phyloP scores from a whole-genome alignment of 1,140 invertebrate species.

The Trachymyrmex cornetzi region DNA sequence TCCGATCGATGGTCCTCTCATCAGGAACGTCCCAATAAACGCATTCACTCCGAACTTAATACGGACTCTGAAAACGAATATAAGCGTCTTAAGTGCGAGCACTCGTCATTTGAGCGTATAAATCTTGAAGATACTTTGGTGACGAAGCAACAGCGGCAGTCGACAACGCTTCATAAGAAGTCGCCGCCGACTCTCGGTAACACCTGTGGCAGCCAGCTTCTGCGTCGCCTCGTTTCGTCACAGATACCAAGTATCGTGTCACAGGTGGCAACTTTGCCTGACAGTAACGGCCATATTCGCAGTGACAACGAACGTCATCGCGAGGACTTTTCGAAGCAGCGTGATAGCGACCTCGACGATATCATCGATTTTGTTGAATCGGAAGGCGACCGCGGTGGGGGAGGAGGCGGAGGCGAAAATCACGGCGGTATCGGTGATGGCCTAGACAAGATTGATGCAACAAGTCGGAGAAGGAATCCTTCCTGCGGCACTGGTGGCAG shows the following conservation, averaged over 20 bases:
- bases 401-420: constrained; percentile 70
- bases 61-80: constrained; percentile 63
- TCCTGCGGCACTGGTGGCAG: constrained; percentile 84
- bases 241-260: constrained; percentile 63
- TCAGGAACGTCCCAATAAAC: constrained; percentile 76
- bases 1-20: constrained; percentile 58
- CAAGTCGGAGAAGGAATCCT: constrained; percentile 31
- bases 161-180: constrained; percentile 46
- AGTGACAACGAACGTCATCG: neutral
- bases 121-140: constrained; percentile 33
- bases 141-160: constrained; percentile 31
- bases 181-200: constrained; percentile 9
- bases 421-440: constrained; percentile 77
- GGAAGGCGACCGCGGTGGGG: constrained; percentile 66
- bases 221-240: constrained; percentile 87
- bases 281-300: constrained; percentile 2
- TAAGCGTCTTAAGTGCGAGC: constrained; percentile 78
- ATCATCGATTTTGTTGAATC: constrained; percentile 37
- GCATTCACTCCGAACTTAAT: constrained; percentile 71
- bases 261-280: constrained; percentile 23
- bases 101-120: constrained; percentile 36
- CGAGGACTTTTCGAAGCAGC: constrained; percentile 18
- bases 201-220: constrained; percentile 80
- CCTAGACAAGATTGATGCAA: constrained; percentile 26
- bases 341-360: constrained; percentile 15